These are phyloP conservation scores for Perizoma flavofasciatum DNA, from an alignment of 2,888 invertebrate species.

Conservation along the genomic window DNA sequence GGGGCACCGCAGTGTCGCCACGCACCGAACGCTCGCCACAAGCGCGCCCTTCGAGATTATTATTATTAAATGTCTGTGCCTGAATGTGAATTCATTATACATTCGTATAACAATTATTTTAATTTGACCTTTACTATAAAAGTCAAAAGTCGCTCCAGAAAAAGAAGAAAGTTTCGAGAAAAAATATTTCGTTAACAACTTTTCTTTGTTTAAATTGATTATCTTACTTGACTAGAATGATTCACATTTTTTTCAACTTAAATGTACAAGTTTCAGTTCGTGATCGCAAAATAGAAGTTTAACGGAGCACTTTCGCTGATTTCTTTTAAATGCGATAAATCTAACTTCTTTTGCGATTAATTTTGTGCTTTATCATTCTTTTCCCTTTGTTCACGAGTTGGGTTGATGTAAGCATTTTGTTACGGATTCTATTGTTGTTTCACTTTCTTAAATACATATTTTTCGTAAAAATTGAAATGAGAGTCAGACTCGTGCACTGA, in stretches of 20 bases:
- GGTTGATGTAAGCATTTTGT: conserved; percentile 40
- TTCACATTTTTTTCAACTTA: conserved; percentile 73
- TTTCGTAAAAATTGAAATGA: neutral
- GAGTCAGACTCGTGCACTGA: no score
- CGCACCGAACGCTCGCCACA: no score
- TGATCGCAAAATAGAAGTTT: conserved; percentile 76
- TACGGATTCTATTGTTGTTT: conserved; percentile 35
- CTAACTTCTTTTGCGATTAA: conserved; percentile 57
- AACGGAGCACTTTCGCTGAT: conserved; percentile 66
- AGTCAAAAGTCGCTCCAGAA: conserved; percentile 39
- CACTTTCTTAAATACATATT: conserved; percentile 16
- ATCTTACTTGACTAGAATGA: conserved; percentile 68
- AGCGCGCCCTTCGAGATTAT: no score
- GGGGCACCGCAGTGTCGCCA: no score
- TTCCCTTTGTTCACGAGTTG: conserved; percentile 39
- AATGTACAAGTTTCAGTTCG: conserved; percentile 77
- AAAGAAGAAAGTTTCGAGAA: conserved; percentile 55
- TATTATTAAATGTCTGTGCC: no score
- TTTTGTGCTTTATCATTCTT: conserved; percentile 53
- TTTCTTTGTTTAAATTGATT: conserved; percentile 75
- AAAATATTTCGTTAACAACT: conserved; percentile 65
- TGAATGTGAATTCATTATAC: conserved; percentile 5
- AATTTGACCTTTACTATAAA: conserved; percentile 30
- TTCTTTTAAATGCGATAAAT: conserved; percentile 67
- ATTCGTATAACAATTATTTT: conserved; percentile 14